Evolutionary conservation across 2,113 vertebrate species (phyloP), one percentile per base, ranked within the genome.

Genomic region (Lamprotornis superbus): DNA sequence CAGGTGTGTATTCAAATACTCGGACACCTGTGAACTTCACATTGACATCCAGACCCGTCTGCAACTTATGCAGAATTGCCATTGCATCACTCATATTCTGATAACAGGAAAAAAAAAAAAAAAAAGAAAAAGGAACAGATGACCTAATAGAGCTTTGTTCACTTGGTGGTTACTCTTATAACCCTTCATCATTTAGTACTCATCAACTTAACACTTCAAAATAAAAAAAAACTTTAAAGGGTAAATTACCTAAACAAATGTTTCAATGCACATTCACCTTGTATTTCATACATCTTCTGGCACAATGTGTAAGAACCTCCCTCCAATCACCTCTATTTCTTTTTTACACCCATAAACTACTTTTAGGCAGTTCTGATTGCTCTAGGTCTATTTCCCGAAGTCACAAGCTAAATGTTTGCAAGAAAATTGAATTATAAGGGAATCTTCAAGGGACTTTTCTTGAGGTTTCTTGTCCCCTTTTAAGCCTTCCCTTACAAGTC

Each of bases 61-160:
- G 99, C 52, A 99, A 97, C 97, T 99, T 99, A 94, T 99, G 99
- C 40, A 99, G 95, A 96, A 99, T 98, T 1, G 99, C 99, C 99
- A 99, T 99, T 81, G 99, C 99, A 85, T 99, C 99, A 60, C 99
- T 99, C 99, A 99, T 99, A 89, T 99, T 99, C 99, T 99, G 91
- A 64, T 90, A 93, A 94, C 15, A 97, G 82, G 39, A 39, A 39
- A 39, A 39, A 94, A 74, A 61, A 12, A 64, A 74, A 56, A 27
- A 52, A 52, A 52, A 15, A 30, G 11, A 52, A 44, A 49, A 50
- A 40, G 57, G 8, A 60, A 22, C 33, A 91, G 20, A 70, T 79
- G 35, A 93, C 20, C 33, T 65, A 83, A 81, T 0, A 69, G 20
- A 89, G 60, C 63, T 83, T 89, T 69, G 61, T 31, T 65, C 28